Percentiles rank a stretch among this genome's conserved stretches.
These are phyloP conservation scores for Antrozous pallidus DNA, from an alignment of 2,797 vertebrate species.

Conservation along the genomic window DNA sequence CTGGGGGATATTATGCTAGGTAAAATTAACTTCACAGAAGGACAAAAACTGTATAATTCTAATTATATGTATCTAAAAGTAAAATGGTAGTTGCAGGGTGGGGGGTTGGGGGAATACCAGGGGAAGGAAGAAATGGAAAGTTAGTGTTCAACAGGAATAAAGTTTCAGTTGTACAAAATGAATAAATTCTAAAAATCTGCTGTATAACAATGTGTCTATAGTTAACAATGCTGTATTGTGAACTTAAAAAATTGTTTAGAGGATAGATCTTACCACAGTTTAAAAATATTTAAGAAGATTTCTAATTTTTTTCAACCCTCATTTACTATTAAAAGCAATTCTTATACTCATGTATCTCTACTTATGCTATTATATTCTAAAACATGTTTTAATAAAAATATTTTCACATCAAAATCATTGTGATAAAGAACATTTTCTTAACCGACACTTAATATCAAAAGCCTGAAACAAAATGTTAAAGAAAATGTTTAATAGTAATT, in stretches of 20 bases:
- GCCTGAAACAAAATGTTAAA: slow-evolving; percentile 27
- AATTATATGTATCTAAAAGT: background rate
- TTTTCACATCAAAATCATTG: background rate
- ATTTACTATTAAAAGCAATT: slow-evolving; percentile 16
- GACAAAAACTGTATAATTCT: background rate
- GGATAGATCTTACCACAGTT: background rate
- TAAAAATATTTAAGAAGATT: background rate
- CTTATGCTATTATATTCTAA: slow-evolving; percentile 14
- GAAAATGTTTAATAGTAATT: slow-evolving; percentile 16
- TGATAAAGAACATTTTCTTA: background rate
- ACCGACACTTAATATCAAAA: background rate
- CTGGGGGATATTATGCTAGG: background rate
- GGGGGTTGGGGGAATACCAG: no score
- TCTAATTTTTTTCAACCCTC: background rate
- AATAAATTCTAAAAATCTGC: background rate
- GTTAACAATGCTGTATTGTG: background rate
- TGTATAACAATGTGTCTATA: background rate
- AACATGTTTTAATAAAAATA: slow-evolving; percentile 24
- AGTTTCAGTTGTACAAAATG: background rate
- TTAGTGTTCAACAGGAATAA: background rate
- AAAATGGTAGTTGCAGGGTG: background rate
- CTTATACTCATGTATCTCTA: background rate
- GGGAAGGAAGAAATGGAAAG: background rate
- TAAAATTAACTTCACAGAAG: background rate
- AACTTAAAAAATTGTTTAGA: background rate